phyloP scores from a whole-genome alignment of 2,888 invertebrate species.

The Euplexia lucipara region DNA sequence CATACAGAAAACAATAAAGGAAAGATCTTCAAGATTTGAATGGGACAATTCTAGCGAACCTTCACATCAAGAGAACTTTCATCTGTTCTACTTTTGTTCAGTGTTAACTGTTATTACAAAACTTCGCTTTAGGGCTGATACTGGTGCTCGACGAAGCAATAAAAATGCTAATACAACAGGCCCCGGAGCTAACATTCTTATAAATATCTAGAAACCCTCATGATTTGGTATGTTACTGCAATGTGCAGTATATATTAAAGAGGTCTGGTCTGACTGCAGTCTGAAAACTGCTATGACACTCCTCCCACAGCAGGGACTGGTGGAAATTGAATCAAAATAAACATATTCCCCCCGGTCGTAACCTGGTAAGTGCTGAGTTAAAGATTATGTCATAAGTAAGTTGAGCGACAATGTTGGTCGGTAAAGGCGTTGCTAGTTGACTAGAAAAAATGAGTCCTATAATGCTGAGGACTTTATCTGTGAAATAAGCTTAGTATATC shows the following conservation, averaged over 20 bases:
- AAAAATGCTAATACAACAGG: constrained; percentile 64
- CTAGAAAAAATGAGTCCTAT: not conserved
- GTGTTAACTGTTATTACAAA: constrained; percentile 79
- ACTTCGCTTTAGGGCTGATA: constrained; percentile 71
- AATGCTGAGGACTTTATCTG: not conserved
- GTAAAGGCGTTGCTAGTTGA: not conserved
- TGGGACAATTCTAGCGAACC: constrained; percentile 68
- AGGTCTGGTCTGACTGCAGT: constrained; percentile 37
- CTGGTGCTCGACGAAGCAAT: constrained; percentile 51
- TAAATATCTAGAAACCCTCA: constrained; percentile 48
- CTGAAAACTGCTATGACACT: constrained; percentile 36
- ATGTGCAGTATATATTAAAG: constrained; percentile 48
- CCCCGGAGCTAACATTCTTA: constrained; percentile 58
- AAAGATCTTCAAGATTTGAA: constrained; percentile 70
- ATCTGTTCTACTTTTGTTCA: constrained; percentile 72
- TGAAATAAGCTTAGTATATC: not conserved
- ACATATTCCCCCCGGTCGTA: constrained; percentile 44
- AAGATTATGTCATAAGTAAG: constrained; percentile 42
- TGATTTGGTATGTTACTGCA: constrained; percentile 40
- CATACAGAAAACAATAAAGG: constrained; percentile 64
- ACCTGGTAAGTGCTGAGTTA: constrained; percentile 41
- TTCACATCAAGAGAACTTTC: constrained; percentile 72
- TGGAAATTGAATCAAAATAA: constrained; percentile 54
- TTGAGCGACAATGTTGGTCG: constrained; percentile 19
- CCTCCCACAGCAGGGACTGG: constrained; percentile 23